Conservation (phyloP, 2,888 invertebrate species). For the Rhodophaea formosa region DNA sequence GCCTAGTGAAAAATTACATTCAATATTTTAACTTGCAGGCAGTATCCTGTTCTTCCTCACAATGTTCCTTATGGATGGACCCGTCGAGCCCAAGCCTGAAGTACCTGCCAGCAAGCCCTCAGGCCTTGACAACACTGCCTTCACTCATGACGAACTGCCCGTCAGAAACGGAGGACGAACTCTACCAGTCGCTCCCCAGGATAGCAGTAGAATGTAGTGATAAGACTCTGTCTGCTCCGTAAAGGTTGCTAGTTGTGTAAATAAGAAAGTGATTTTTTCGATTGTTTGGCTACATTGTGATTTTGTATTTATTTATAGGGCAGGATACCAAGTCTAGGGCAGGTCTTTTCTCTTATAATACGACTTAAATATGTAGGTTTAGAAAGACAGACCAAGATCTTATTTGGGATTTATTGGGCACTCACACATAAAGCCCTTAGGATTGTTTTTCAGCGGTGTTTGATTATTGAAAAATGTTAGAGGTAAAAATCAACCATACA, state of each 20-base stretch:
- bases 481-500: too few relatives aligned
- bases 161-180: conserved; percentile 33
- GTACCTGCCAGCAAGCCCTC: conserved; percentile 36
- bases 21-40: conserved; percentile 70
- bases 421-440: too few relatives aligned
- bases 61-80: conserved; percentile 90
- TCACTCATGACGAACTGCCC: conserved; percentile 71
- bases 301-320: background rate
- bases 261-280: background rate
- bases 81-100: conserved; percentile 41
- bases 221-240: background rate
- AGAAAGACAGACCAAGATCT: too few relatives aligned
- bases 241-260: background rate
- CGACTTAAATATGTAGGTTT: too few relatives aligned
- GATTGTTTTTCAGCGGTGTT: too few relatives aligned
- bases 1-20: too few relatives aligned
- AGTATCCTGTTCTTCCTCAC: conserved; percentile 90
- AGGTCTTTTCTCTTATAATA: too few relatives aligned
- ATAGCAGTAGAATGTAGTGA: conserved; percentile 45
- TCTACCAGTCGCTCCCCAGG: conserved; percentile 34
- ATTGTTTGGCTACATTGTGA: background rate
- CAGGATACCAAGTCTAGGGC: too few relatives aligned
- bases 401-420: too few relatives aligned
- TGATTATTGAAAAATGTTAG: too few relatives aligned
- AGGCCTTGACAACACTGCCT: conserved; percentile 79